A percentile compares a stretch with the other conserved stretches of the same genome.
Evolutionary conservation across 1,140 invertebrate genomes (phyloP).

Genomic region (Zelostemma sp.): DNA sequence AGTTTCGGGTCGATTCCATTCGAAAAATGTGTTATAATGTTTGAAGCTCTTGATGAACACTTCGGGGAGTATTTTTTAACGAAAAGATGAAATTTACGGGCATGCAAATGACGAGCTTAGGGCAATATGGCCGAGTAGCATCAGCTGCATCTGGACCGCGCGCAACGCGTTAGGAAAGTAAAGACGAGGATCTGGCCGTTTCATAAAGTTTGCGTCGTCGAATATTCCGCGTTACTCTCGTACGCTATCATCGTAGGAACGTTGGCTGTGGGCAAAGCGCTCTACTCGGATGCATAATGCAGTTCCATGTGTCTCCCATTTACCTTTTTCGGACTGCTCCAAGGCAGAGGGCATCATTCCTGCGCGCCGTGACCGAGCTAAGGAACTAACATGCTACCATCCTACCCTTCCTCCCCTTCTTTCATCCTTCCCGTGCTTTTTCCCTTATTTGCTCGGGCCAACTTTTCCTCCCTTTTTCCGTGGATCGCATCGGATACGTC

Average conservation of each 20-base stretch:
- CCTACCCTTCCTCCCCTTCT: not conserved
- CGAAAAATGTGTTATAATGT: conserved; percentile 48
- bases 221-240: conserved; percentile 44
- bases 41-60: no score
- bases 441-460: conserved; percentile 49
- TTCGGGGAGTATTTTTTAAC: no score
- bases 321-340: conserved; percentile 25
- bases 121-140: no score
- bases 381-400: conserved; percentile 11
- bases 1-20: no score
- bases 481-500: not conserved
- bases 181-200: conserved; percentile 33
- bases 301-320: conserved; percentile 40
- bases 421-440: not conserved
- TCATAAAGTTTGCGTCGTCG: conserved; percentile 47
- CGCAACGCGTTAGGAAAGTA: conserved; percentile 1
- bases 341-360: conserved; percentile 8
- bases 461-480: conserved; percentile 1
- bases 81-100: no score
- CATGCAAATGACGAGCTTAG: conserved; percentile 45
- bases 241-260: conserved; percentile 37
- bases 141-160: conserved; percentile 37
- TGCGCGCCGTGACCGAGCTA: conserved; percentile 17
- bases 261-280: conserved; percentile 38
- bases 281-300: conserved; percentile 45